Percentiles rank a stretch among this genome's conserved stretches.
phyloP scores from a whole-genome alignment of 1,140 invertebrate species.

The Drosophila paulistorum region DNA sequence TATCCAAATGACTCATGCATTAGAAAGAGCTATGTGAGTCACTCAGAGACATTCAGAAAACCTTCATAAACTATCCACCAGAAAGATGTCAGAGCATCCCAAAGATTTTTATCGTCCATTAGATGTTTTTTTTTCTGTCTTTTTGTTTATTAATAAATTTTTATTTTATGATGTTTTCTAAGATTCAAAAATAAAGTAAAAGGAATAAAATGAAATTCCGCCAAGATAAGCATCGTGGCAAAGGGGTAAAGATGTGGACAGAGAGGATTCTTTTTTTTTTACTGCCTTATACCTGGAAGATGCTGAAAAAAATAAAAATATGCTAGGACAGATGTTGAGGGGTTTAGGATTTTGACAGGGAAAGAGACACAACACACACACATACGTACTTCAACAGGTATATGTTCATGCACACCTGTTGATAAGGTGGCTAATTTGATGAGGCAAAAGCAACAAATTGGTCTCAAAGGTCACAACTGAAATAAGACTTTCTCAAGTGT shows the following conservation, averaged over 20 bases:
- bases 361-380: not conserved
- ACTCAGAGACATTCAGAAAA: conserved; percentile 28
- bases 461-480: conserved; percentile 6
- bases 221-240: conserved; percentile 55
- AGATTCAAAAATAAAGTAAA: conserved; percentile 29
- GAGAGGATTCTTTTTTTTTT: not conserved
- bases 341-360: conserved; percentile 4
- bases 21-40: conserved; percentile 35
- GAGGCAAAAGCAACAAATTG: conserved; percentile 49
- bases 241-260: conserved; percentile 39
- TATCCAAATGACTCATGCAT: conserved; percentile 26
- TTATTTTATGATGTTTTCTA: conserved; percentile 57
- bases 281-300: conserved; percentile 47
- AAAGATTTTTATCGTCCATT: conserved; percentile 73
- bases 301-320: conserved; percentile 38
- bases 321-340: conserved; percentile 63
- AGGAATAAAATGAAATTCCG: conserved; percentile 38
- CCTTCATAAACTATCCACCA: conserved; percentile 57
- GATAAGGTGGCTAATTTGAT: conserved; percentile 72
- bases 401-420: conserved; percentile 62
- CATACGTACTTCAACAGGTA: not conserved
- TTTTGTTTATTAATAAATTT: conserved; percentile 73
- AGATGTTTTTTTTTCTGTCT: conserved; percentile 61
- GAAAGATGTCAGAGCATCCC: conserved; percentile 45
- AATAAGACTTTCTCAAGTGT: not conserved